Percentiles rank a stretch among this genome's conserved stretches.
phyloP scores from a whole-genome alignment of 2,888 invertebrate species.

The Sminthurinus aureus region DNA sequence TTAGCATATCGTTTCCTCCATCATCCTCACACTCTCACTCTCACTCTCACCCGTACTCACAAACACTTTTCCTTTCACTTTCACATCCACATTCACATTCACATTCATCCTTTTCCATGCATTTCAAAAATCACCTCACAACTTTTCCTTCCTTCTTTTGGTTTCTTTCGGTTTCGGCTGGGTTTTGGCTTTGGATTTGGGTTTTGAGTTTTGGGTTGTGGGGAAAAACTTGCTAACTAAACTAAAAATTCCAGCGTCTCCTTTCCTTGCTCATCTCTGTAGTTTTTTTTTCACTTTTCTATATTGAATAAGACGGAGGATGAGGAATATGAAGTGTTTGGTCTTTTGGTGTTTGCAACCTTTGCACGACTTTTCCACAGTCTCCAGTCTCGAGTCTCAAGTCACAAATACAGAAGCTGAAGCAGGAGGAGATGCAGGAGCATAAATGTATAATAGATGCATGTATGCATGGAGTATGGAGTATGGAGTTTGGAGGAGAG shows the following conservation, averaged over 20 bases:
- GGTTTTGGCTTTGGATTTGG: no score
- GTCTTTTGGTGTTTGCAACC: conserved; percentile 36
- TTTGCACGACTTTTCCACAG: conserved; percentile 36
- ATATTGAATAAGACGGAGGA: conserved; percentile 23
- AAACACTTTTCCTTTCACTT: background rate
- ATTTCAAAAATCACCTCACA: conserved; percentile 26
- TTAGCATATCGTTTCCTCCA: background rate
- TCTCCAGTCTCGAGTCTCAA: background rate
- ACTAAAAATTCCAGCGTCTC: conserved; percentile 12
- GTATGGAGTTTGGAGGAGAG: background rate
- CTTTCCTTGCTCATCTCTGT: background rate
- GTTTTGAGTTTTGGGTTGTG: no score
- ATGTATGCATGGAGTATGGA: background rate
- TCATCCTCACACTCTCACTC: background rate
- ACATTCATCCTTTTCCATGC: background rate
- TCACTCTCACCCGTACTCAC: background rate
- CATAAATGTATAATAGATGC: background rate
- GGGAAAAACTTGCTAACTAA: conserved; percentile 39
- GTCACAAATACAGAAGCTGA: background rate
- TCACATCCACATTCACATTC: background rate
- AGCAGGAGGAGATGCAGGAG: background rate
- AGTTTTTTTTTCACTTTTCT: conserved; percentile 28
- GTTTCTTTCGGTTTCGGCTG: background rate
- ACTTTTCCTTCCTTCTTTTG: background rate
- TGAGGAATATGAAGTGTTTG: background rate